Conservation (phyloP, 2,888 invertebrate genomes). For the Coleophora deauratella region DNA sequence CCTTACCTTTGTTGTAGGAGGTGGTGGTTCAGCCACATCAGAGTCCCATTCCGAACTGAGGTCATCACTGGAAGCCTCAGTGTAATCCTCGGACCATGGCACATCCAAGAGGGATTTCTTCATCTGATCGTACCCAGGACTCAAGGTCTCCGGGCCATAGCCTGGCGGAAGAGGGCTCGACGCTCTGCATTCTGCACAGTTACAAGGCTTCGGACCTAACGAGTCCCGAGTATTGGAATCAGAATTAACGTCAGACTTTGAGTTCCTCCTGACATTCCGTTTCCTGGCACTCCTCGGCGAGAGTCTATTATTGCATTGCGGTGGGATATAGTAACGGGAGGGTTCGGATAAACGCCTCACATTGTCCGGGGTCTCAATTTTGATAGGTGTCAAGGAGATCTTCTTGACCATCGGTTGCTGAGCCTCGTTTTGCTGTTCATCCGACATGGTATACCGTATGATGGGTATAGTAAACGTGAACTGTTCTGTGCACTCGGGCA, state of each 20-base stretch:
- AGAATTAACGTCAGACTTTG: conserved; percentile 41
- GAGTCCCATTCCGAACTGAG: conserved; percentile 95
- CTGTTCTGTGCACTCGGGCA: conserved; percentile 68
- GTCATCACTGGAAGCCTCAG: conserved; percentile 93
- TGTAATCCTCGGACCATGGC: conserved; percentile 85
- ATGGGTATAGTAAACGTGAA: conserved; percentile 61
- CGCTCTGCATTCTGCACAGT: conserved; percentile 65
- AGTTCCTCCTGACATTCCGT: conserved; percentile 50
- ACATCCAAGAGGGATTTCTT: conserved; percentile 84
- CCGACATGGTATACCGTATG: conserved; percentile 65
- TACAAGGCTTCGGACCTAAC: conserved; percentile 56
- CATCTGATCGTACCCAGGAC: conserved; percentile 86
- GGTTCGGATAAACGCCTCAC: conserved; percentile 59
- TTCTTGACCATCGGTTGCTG: conserved; percentile 54
- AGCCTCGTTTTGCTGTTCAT: conserved; percentile 48
- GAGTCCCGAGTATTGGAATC: conserved; percentile 39
- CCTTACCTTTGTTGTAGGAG: conserved; percentile 53
- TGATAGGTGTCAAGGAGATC: conserved; percentile 61
- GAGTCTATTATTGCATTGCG: conserved; percentile 61
- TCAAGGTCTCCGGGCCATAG: conserved; percentile 58
- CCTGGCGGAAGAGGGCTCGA: conserved; percentile 69
- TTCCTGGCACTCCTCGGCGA: conserved; percentile 62
- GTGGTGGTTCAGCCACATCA: conserved; percentile 78
- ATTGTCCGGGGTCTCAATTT: conserved; percentile 60
- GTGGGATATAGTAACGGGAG: conserved; percentile 57